These are phyloP conservation scores for Rhopalosiphum nymphaeae DNA, from an alignment of 2,888 invertebrate genomes.

Conservation along the genomic window DNA sequence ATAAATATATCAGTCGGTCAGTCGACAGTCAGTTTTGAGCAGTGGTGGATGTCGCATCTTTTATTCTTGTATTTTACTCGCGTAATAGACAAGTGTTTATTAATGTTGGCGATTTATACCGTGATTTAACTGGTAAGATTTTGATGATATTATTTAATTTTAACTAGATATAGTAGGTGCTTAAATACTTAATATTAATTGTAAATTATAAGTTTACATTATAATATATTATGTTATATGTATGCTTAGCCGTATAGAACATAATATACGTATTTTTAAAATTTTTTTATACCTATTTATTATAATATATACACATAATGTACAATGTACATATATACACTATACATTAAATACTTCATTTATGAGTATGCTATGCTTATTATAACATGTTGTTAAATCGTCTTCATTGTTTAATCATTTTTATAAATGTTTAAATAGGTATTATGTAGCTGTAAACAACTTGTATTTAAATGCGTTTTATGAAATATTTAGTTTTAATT, in stretches of 20 bases:
- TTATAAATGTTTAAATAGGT: background rate
- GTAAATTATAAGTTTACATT: too few relatives aligned
- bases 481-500: background rate
- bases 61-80: constrained; percentile 50
- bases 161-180: background rate
- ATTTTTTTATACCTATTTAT: background rate
- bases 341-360: too few relatives aligned
- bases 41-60: background rate
- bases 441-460: background rate
- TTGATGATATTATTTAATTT: background rate
- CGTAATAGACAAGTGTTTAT: constrained; percentile 31
- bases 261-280: background rate
- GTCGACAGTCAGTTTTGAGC: constrained; percentile 3
- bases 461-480: background rate
- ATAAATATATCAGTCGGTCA: background rate
- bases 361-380: background rate
- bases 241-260: too few relatives aligned
- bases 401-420: background rate
- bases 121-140: background rate
- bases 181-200: background rate
- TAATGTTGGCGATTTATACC: background rate
- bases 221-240: too few relatives aligned
- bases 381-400: too few relatives aligned
- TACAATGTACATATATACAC: too few relatives aligned
- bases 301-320: too few relatives aligned